Percentiles rank a stretch among this genome's conserved stretches.
These are phyloP conservation scores for Gnatocerus cornutus DNA, from an alignment of 2,888 invertebrate species.

Conservation along the genomic window DNA sequence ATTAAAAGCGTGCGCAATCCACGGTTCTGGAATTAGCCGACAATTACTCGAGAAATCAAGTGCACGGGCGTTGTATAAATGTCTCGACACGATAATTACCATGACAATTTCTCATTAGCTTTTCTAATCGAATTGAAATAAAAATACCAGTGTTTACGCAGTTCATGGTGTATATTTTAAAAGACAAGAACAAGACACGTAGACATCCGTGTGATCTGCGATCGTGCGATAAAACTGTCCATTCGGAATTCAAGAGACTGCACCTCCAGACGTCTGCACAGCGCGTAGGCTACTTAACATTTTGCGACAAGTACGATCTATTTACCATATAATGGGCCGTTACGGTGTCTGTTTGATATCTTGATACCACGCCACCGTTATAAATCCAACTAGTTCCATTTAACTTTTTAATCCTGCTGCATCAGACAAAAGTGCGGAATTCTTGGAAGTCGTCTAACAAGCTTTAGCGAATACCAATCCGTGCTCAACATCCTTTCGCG, in stretches of 20 bases:
- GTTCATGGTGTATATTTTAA: constrained; percentile 6
- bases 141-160: constrained; percentile 8
- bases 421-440: constrained; percentile 40
- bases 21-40: constrained; percentile 24
- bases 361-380: constrained; percentile 63
- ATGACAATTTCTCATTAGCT: constrained; percentile 16
- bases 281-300: constrained; percentile 56
- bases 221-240: constrained; percentile 56
- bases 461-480: constrained; percentile 36
- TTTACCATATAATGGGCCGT: constrained; percentile 63
- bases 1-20: constrained; percentile 44
- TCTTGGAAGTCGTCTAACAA: constrained; percentile 54
- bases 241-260: constrained; percentile 40
- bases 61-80: background rate
- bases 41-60: constrained; percentile 39
- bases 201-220: constrained; percentile 49
- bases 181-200: constrained; percentile 19
- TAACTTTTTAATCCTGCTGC: constrained; percentile 34
- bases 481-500: constrained; percentile 34
- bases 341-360: constrained; percentile 61
- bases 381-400: constrained; percentile 51
- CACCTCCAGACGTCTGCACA: constrained; percentile 42
- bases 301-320: constrained; percentile 57
- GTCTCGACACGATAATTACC: background rate
- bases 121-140: constrained; percentile 6